Percentiles rank a stretch among this genome's conserved stretches.
Conservation (phyloP, 2,888 invertebrate genomes). For the Platycheirus albimanus region DNA sequence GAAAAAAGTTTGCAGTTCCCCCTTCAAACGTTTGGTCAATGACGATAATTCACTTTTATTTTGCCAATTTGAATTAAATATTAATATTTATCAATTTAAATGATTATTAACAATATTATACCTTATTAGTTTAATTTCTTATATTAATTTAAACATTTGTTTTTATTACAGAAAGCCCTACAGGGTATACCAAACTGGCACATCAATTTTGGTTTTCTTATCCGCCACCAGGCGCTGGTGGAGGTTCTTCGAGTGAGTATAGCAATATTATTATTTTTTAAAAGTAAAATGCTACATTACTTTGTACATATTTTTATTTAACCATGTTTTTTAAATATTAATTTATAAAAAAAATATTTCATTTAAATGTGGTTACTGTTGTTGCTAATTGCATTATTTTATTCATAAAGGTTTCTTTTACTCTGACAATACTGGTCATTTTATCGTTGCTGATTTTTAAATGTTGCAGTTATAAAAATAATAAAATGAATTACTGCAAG, state of each 20-base stretch:
- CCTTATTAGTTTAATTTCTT: too few relatives aligned
- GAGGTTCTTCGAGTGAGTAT: slow-evolving; percentile 85
- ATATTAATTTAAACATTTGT: not conserved
- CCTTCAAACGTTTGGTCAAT: too few relatives aligned
- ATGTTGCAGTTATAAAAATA: slow-evolving; percentile 5
- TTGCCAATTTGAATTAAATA: too few relatives aligned
- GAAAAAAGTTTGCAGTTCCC: too few relatives aligned
- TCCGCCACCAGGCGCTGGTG: slow-evolving; percentile 90
- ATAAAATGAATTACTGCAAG: slow-evolving; percentile 16
- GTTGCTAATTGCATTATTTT: slow-evolving; percentile 60
- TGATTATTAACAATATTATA: too few relatives aligned
- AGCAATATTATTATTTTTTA: not conserved
- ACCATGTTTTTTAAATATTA: not conserved
- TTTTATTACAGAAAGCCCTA: slow-evolving; percentile 80
- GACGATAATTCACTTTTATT: too few relatives aligned
- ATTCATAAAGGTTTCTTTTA: slow-evolving; percentile 30
- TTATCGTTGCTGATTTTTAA: slow-evolving; percentile 10
- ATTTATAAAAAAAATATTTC: not conserved
- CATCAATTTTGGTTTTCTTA: slow-evolving; percentile 94
- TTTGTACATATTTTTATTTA: not conserved
- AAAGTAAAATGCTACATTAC: not conserved
- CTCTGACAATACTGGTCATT: slow-evolving; percentile 11
- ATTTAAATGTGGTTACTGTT: slow-evolving; percentile 56
- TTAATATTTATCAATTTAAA: too few relatives aligned
- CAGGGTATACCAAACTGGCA: slow-evolving; percentile 87